Conservation (phyloP, 2,113 vertebrate genomes). For the Elaphurus davidianus region DNA sequence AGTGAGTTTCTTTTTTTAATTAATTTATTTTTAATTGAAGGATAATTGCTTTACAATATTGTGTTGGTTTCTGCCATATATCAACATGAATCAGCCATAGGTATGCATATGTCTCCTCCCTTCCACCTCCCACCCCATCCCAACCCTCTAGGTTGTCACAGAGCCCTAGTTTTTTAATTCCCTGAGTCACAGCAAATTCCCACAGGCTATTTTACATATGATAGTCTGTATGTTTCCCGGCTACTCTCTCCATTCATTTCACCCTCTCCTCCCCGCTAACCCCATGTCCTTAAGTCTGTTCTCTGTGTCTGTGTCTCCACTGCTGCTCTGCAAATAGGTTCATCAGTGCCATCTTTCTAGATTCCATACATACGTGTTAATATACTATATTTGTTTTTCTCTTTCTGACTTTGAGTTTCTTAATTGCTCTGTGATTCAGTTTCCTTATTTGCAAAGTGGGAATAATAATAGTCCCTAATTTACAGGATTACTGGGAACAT, state of each 20-base stretch:
- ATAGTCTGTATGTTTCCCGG: neutral
- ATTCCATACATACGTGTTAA: neutral
- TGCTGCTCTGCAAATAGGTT: neutral
- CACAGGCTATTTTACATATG: neutral
- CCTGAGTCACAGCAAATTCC: neutral
- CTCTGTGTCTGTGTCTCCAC: accelerated
- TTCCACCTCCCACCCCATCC: neutral
- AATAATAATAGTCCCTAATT: neutral
- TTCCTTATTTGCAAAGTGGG: neutral
- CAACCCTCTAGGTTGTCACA: neutral
- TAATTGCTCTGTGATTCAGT: neutral
- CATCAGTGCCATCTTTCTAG: neutral
- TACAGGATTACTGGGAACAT: neutral
- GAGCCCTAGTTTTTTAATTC: neutral
- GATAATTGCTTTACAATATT: neutral
- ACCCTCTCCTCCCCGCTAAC: neutral
- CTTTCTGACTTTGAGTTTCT: neutral
- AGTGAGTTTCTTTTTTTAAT: neutral
- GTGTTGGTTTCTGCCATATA: neutral
- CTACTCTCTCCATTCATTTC: neutral
- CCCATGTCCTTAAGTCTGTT: neutral
- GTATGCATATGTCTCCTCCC: neutral
- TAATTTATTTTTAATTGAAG: neutral
- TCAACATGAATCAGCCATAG: neutral
- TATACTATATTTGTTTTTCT: neutral